Conservation (phyloP, 2,797 vertebrate genomes). For the Protosalanx chinensis region DNA sequence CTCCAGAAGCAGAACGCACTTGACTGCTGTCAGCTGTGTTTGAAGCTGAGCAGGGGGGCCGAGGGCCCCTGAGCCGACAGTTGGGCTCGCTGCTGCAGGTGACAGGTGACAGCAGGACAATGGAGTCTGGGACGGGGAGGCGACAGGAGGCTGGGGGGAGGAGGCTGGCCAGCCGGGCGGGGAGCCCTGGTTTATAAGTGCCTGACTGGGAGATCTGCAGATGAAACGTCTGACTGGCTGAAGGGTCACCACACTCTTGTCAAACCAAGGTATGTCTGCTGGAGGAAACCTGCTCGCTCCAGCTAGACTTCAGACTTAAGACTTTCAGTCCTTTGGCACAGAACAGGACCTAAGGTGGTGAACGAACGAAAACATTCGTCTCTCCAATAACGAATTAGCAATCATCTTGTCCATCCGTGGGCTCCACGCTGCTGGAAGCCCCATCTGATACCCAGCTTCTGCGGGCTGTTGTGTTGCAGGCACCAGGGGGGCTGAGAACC, state of each 20-base stretch:
- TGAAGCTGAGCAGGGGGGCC: conserved; percentile 50
- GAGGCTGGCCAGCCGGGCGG: no score
- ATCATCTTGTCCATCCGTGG: background rate
- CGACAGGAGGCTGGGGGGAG: no score
- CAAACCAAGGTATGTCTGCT: conserved; percentile 28
- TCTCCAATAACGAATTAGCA: no score
- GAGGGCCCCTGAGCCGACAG: conserved; percentile 50
- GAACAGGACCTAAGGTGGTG: no score
- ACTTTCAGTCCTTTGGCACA: no score
- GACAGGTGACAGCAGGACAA: conserved; percentile 71
- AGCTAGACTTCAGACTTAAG: no score
- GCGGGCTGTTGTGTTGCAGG: background rate
- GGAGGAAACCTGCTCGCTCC: no score
- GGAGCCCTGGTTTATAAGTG: conserved; percentile 58
- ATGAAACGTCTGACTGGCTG: conserved; percentile 42
- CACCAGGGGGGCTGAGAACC: background rate
- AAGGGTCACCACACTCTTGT: conserved; percentile 1
- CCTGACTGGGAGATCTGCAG: conserved; percentile 42
- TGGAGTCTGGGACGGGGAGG: conserved; percentile 6
- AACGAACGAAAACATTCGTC: no score
- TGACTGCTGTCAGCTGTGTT: conserved; percentile 60
- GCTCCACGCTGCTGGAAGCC: background rate
- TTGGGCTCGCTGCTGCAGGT: conserved; percentile 14
- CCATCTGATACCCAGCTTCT: background rate
- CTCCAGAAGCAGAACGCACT: background rate